phyloP scores from a whole-genome alignment of 2,113 vertebrate species.

The Pelusios castaneus region DNA sequence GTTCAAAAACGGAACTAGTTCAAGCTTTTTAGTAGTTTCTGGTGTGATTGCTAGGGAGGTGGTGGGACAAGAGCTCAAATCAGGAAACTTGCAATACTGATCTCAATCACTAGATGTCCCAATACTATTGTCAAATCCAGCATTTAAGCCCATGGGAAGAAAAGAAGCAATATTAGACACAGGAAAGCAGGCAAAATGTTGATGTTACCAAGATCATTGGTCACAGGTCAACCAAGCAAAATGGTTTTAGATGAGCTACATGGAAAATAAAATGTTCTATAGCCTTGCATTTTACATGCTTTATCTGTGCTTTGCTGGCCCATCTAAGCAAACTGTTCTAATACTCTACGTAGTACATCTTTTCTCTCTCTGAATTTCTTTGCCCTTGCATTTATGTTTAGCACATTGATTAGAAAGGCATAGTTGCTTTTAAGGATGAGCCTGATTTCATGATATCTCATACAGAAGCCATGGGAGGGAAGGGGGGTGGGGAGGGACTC shows the following conservation, averaged over 20 bases:
- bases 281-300: conserved; percentile 12
- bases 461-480: neutral
- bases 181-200: neutral
- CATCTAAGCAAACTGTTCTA: neutral
- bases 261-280: neutral
- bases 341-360: neutral
- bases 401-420: neutral
- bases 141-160: neutral
- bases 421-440: neutral
- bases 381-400: neutral
- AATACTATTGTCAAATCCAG: neutral
- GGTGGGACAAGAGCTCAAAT: neutral
- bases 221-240: neutral
- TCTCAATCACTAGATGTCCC: conserved; percentile 43
- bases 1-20: neutral
- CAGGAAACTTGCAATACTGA: neutral
- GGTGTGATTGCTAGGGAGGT: neutral
- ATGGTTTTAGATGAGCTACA: neutral
- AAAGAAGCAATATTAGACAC: neutral
- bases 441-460: neutral
- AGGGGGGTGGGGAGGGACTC: neutral
- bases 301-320: neutral
- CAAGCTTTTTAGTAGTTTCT: neutral
- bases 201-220: neutral
- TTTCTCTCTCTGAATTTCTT: neutral